Conservation (phyloP, 2,888 invertebrate species). For the Belgica antarctica region DNA sequence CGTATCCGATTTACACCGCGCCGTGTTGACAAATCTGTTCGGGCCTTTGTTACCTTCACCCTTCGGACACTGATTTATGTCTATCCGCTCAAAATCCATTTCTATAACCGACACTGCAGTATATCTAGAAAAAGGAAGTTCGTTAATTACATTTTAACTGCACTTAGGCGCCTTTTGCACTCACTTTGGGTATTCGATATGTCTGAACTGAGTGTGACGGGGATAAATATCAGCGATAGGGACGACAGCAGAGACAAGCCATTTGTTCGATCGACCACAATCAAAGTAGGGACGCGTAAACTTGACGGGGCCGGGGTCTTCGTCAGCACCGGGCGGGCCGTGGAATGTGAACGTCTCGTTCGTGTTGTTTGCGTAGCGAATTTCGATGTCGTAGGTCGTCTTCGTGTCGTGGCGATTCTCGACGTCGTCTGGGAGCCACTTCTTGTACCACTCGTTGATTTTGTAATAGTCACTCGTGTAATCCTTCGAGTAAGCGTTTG, state of each 20-base stretch:
- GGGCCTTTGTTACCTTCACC: slow-evolving; percentile 85
- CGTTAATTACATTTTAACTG: not conserved
- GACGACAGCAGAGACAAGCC: slow-evolving; percentile 90
- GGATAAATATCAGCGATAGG: slow-evolving; percentile 96
- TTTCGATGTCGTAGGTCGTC: slow-evolving; percentile 90
- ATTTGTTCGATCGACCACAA: slow-evolving; percentile 91
- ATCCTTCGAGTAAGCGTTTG: slow-evolving; percentile 76
- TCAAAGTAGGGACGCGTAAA: slow-evolving; percentile 96
- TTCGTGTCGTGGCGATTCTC: slow-evolving; percentile 82
- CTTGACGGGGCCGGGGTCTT: slow-evolving; percentile 86
- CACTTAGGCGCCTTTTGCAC: slow-evolving; percentile 48
- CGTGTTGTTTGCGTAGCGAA: slow-evolving; percentile 89
- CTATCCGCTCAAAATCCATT: slow-evolving; percentile 94
- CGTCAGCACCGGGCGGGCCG: slow-evolving; percentile 87
- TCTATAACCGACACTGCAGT: slow-evolving; percentile 90
- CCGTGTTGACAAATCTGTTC: slow-evolving; percentile 85
- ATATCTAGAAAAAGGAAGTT: slow-evolving; percentile 62
- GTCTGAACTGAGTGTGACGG: slow-evolving; percentile 86
- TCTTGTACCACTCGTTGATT: slow-evolving; percentile 90
- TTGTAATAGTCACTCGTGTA: slow-evolving; percentile 88
- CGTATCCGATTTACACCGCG: slow-evolving; percentile 85
- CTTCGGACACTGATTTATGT: slow-evolving; percentile 94
- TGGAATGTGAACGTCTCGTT: slow-evolving; percentile 96
- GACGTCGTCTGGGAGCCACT: slow-evolving; percentile 87
- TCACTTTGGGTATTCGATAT: slow-evolving; percentile 90